Conservation (phyloP, 2,113 vertebrate species). For the Tympanuchus pallidicinctus region DNA sequence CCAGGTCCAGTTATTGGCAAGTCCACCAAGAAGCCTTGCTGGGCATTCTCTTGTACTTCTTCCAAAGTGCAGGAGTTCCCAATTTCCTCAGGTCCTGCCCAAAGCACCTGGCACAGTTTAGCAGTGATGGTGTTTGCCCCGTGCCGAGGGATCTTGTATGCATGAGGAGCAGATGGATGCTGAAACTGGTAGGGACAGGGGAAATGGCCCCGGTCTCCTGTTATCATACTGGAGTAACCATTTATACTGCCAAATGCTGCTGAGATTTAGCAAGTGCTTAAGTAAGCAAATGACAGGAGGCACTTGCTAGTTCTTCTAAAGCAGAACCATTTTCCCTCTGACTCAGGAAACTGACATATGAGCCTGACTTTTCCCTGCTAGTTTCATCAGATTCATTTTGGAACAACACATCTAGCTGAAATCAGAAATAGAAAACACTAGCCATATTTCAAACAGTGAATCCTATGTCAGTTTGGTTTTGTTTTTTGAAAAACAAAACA, state of each 20-base stretch:
- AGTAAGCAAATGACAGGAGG: neutral
- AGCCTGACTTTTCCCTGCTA: neutral
- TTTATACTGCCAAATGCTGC: too few species aligned
- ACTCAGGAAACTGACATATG: neutral
- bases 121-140: neutral
- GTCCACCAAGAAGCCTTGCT: neutral
- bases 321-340: neutral
- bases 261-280: neutral
- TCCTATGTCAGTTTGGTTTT: neutral
- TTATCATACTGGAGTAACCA: neutral
- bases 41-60: neutral
- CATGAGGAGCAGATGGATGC: neutral
- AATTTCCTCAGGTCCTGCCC: neutral
- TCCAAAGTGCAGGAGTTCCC: neutral
- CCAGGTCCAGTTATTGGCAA: accelerated
- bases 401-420: neutral
- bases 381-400: neutral
- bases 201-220: neutral
- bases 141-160: neutral
- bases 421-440: neutral
- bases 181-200: too few species aligned
- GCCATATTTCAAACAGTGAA: neutral
- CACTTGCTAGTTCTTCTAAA: neutral
- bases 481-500: neutral
- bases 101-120: neutral